These are phyloP conservation scores for Triplophysa siluroides DNA, from an alignment of 2,113 vertebrate genomes.

Conservation along the genomic window DNA sequence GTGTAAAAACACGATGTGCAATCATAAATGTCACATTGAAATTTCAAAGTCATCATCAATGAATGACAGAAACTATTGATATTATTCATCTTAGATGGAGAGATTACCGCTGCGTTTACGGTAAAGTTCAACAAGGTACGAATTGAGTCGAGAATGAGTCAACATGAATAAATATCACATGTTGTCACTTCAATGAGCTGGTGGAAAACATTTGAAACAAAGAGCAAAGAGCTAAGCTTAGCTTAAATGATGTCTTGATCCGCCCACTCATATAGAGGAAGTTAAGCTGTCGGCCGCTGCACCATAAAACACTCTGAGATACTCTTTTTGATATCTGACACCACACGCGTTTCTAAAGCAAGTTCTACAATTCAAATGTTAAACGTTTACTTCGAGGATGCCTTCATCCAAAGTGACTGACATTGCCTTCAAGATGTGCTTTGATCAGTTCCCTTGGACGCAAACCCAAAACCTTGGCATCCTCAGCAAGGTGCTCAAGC, in stretches of 20 bases:
- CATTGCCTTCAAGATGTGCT: no score
- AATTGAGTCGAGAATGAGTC: background rate
- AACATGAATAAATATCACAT: background rate
- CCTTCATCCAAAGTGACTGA: no score
- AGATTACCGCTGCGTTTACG: constrained; percentile 10
- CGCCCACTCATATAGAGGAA: constrained; percentile 43
- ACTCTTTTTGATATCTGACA: background rate
- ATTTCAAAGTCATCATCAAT: background rate
- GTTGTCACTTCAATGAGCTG: background rate
- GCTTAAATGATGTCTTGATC: constrained; percentile 12
- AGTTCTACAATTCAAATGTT: background rate
- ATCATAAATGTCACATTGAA: background rate
- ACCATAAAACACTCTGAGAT: constrained; percentile 20
- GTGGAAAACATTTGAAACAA: constrained; percentile 24
- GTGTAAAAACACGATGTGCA: background rate
- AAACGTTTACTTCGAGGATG: no score
- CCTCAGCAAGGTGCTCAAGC: no score
- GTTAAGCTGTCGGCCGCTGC: constrained; percentile 29
- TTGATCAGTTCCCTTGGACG: no score
- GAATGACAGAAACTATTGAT: background rate
- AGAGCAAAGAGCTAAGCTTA: background rate
- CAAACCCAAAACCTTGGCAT: no score
- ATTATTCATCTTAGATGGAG: background rate
- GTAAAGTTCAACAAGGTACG: background rate
- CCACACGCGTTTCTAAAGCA: background rate